Percentiles rank a stretch among this genome's conserved stretches.
Evolutionary conservation across 2,797 vertebrate genomes (phyloP).

Genomic region (Leptodactylus fallax): DNA sequence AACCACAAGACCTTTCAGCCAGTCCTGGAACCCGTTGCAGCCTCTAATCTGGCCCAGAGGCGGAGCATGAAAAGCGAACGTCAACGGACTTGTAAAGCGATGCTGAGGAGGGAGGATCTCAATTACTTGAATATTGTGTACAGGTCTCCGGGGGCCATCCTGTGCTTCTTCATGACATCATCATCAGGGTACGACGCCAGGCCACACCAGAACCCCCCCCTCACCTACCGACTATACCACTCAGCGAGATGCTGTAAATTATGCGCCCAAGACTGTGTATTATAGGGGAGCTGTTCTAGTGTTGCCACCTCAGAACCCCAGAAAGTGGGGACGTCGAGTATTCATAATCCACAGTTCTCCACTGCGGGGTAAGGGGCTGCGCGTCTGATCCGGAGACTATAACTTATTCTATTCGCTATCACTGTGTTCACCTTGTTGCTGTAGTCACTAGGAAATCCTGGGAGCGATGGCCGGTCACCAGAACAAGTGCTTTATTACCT

Average conservation of each 20-base stretch:
- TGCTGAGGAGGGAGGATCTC: constrained; percentile 72
- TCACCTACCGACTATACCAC: neutral
- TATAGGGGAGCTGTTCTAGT: constrained; percentile 18
- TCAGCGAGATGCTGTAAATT: constrained; percentile 31
- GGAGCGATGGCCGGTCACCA: no score
- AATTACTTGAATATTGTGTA: constrained; percentile 81
- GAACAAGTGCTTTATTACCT: constrained; percentile 19
- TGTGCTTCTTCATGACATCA: constrained; percentile 70
- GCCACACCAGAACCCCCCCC: constrained; percentile 54
- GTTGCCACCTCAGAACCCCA: neutral
- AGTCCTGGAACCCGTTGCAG: constrained; percentile 93
- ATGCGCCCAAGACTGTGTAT: neutral
- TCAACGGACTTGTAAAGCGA: constrained; percentile 92
- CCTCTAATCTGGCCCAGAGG: constrained; percentile 94
- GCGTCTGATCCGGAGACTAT: neutral
- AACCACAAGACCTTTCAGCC: constrained; percentile 95
- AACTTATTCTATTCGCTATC: constrained; percentile 4
- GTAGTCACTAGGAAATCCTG: constrained; percentile 3
- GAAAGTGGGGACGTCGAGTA: no score
- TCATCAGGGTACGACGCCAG: constrained; percentile 65
- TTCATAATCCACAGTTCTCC: neutral
- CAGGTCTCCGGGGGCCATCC: constrained; percentile 72
- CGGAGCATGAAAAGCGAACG: constrained; percentile 97
- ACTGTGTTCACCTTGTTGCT: constrained; percentile 27
- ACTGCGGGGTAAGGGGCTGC: neutral